Evolutionary conservation across 2,113 vertebrate species (phyloP), one percentile per base, ranked within the genome.

Genomic region (Ploceus nigricollis): DNA sequence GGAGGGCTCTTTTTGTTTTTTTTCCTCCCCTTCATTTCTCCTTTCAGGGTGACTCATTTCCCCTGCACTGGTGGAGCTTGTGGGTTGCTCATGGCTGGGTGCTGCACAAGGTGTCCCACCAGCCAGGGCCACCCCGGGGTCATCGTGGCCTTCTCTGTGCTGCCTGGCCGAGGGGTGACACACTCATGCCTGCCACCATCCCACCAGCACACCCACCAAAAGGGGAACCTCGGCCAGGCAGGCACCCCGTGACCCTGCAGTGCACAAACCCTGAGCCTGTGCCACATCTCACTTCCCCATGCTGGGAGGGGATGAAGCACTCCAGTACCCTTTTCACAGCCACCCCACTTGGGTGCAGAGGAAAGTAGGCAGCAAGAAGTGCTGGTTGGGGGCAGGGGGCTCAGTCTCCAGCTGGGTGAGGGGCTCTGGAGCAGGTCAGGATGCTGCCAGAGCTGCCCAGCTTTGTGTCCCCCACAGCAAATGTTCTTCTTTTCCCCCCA

Each of bases 21-120:
- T 15, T 15, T 1, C 44, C 25, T 93, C 81, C 37, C 23, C 78
- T 60, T 63, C 42, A 6, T 89, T 96, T 93, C 96, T 96, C 79
- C 66, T 86, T 91, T 92, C 15, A 0, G 11, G 3, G 76, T 94
- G 96, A 97, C 72, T 97, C 96, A 97, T 80, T 97, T 97, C 95
- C 91, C 82, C 72, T 82, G n/a, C 57, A 1, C 50, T 27, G 2
- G 19, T 24, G 2, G 1, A 66, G 76, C 50, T 68, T 8, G 0
- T 20, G 76, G 23, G 65, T 17, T 3, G 58, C 39, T 68, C 65
- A 16, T 3, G 64, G 30, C 61, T 30, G 50, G 53, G 81, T 23
- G 87, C 81, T 57, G 84, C 10, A 8, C 39, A 56, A 56, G 60
- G 66, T 7, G 7, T 39, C 91, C 42, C 33, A 21, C 3, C 57